Conservation (phyloP, 2,797 vertebrate genomes). For the Glossophaga mutica region DNA sequence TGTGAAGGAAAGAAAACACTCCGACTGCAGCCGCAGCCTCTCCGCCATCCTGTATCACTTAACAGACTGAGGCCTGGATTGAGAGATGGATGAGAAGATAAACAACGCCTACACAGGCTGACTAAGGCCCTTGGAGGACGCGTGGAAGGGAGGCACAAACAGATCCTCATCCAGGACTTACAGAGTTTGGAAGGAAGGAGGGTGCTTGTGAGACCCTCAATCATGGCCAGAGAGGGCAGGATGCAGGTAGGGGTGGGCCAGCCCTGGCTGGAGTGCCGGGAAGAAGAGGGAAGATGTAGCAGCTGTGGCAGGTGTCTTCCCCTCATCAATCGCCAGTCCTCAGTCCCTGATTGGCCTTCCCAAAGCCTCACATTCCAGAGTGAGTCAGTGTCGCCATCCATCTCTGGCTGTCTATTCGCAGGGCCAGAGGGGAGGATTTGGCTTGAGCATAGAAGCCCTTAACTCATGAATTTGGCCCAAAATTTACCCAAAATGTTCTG, state of each 20-base stretch:
- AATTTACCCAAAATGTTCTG: background rate
- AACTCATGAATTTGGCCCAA: background rate
- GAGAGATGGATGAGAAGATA: slow-evolving; percentile 14
- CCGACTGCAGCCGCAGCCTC: background rate
- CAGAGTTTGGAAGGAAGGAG: background rate
- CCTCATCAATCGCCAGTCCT: background rate
- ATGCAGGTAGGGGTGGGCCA: background rate
- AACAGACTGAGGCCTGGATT: background rate
- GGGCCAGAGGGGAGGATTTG: background rate
- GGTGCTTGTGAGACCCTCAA: background rate
- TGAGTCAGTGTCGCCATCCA: background rate
- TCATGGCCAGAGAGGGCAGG: background rate
- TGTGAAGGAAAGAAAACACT: slow-evolving; percentile 62
- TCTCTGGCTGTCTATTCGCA: background rate
- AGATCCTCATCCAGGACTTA: background rate
- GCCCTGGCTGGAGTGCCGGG: background rate
- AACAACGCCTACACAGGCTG: slow-evolving; percentile 55
- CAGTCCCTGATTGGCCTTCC: background rate
- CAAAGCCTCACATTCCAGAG: background rate
- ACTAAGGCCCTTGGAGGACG: background rate
- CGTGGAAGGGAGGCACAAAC: background rate
- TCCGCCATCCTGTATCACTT: background rate
- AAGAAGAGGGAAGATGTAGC: background rate
- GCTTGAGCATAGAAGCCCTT: background rate
- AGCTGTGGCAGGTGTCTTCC: background rate